Base-by-base conservation (phyloP, 1,140 invertebrate species). In the Contarinia nasturtii region DNA sequence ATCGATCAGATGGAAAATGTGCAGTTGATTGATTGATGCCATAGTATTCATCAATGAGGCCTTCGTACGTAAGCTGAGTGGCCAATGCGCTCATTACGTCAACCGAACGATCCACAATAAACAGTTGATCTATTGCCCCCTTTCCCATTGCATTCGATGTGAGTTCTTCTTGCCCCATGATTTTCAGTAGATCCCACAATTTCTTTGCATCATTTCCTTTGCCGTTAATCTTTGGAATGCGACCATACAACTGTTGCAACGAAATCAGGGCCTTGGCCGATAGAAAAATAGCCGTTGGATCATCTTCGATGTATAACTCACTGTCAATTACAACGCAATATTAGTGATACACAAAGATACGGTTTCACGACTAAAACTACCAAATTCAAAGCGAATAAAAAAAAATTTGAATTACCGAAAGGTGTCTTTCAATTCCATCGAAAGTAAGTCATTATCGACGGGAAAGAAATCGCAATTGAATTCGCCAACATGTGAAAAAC, bases 21-120 rank as follows among this genome's bases (percentile, higher is more conserved):
- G 87, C 82, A 48, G 82, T 82, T 44, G 79, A 67, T 49, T 65
- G 70, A 45, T 72, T 71, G 43, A 78, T 74, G 19, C 69, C 70
- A 50, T 64, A 74, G 36, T 72, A 58, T 52, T 74, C 72, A 54
- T 74, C 84, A 54, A 98, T 90, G 11, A 98, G 68, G 15, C 93
- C 95, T 68, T 98, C 93, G 61, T 98, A 98, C 1, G 93, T 98
- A 15, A 97, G 72, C 57, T 98, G 95, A 1, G 89, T 95, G 1
- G 88, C 77, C 50, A 98, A 66, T 3, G 92, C 87, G 33, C 88
- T 88, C 7, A 98, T 72, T 44, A 95, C 75, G 71, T 99, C 95
- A 14, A 96, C 75, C 45, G 78, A 79, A 33, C 94, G 69, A 68
- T 96, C 92, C 1, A 96, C 63, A 14, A 96, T 59, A 21, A 98